Base-by-base conservation (phyloP, 30 jellyfish, hydroid and myxozoan species). In the Chrysaora quinquecirrha region DNA sequence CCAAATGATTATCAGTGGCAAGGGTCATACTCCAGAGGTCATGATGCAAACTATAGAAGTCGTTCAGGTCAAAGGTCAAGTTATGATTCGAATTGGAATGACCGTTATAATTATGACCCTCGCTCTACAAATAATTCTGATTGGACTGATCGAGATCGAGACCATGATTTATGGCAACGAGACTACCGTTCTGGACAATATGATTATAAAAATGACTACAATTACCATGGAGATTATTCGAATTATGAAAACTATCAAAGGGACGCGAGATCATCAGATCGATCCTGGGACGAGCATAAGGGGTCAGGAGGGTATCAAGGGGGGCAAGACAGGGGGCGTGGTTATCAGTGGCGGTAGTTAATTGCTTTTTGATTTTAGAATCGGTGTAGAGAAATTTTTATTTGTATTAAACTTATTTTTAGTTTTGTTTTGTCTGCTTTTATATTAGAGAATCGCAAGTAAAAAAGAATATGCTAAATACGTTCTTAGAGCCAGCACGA, bases 291-390 rank as follows among this genome's bases (percentile, higher is more conserved):
- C 12, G 31, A 28, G 34, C 20, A 24, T 19, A n/a, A 48, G 81
- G 52, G 81, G 65, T 32, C 33, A 23, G n/a, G 64, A n/a, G 73
- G 75, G 11, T 12, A 64, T 21, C 12, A 64, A 27, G 54, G 65
- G n/a, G 65, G 76, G 10, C 29, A 20, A 52, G 75, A 46, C 0
- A 32, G 89, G 47, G 83, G 83, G 33, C 75, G 83, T 20, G 56
- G 90, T 20, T 34, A 27, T 58, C 62, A 80, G 27, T 68, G 82
- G 64, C 64, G 90, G 49, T 80, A 80, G 83, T 66, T 3, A 52
- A 16, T 19, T 7, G 58, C 58, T 43, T 9, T 43, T 9, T 6
- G 58, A 43, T 43, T 43, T 43, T 43, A 43, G 9, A 16, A 16
- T 43, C 58, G 16, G 9, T 43, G 58, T 43, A 43, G 58, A 16